phyloP scores from a whole-genome alignment of 2,113 vertebrate genomes.

The Rafetus swinhoei region DNA sequence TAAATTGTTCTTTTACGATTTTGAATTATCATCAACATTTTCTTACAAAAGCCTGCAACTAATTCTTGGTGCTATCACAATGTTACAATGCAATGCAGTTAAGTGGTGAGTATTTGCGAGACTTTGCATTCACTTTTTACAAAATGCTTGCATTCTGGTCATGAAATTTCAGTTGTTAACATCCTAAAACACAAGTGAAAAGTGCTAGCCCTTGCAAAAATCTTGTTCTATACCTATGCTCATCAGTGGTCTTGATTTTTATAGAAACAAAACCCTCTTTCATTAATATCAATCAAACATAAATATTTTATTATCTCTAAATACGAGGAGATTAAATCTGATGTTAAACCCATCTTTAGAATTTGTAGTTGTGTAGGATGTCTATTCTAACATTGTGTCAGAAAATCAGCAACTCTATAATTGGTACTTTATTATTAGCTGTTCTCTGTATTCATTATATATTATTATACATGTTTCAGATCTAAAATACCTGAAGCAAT shows the following conservation, averaged over 20 bases:
- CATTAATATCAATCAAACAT: not conserved
- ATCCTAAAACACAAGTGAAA: not conserved
- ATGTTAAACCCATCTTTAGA: not conserved
- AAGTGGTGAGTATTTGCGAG: not conserved
- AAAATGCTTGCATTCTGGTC: not conserved
- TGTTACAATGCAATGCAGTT: slow-evolving; percentile 41
- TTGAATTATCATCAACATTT: slow-evolving; percentile 53
- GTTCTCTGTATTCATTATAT: not conserved
- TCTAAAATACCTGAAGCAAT: not conserved
- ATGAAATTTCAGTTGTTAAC: not conserved
- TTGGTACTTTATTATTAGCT: not conserved
- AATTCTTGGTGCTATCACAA: slow-evolving; percentile 39
- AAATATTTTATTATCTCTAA: not conserved
- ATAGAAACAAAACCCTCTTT: not conserved
- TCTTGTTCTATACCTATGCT: not conserved
- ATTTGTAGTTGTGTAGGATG: not conserved
- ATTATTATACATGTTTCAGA: not conserved
- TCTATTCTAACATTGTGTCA: not conserved
- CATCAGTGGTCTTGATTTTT: not conserved
- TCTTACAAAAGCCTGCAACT: slow-evolving; percentile 53
- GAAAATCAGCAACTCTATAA: not conserved
- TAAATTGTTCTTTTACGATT: slow-evolving; percentile 46
- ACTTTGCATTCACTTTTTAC: not conserved
- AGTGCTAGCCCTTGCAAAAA: not conserved
- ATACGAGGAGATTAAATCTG: not conserved